Conservation (phyloP, 2,113 vertebrate species). For the Gobiocypris rarus region DNA sequence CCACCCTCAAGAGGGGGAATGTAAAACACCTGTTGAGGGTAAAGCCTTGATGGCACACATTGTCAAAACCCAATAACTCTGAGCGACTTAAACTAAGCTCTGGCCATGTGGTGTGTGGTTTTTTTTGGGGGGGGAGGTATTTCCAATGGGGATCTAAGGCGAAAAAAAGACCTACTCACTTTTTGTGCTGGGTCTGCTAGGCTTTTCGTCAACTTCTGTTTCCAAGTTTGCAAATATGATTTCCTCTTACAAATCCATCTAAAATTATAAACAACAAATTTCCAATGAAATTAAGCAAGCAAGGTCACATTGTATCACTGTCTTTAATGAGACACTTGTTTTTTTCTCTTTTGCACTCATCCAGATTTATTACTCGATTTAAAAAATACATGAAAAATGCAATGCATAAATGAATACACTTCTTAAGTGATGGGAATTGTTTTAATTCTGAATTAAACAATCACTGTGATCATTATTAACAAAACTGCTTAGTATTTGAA, state of each 20-base stretch:
- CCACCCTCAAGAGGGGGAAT: slow-evolving; percentile 62
- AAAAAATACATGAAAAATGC: too few species aligned
- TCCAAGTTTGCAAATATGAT: neutral
- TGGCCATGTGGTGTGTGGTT: slow-evolving; percentile 68
- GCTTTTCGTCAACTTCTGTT: slow-evolving; percentile 23
- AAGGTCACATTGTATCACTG: neutral
- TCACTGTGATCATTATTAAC: too few species aligned
- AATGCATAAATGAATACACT: too few species aligned
- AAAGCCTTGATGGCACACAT: slow-evolving; percentile 67
- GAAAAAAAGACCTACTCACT: slow-evolving; percentile 59
- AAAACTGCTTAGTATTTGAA: too few species aligned
- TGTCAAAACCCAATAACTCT: slow-evolving; percentile 74
- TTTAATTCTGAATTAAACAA: too few species aligned
- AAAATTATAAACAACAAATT: neutral
- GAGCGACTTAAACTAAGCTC: slow-evolving; percentile 62
- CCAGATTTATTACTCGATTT: too few species aligned
- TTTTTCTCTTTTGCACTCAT: too few species aligned
- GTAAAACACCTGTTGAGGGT: slow-evolving; percentile 64
- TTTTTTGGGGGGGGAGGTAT: slow-evolving; percentile 55
- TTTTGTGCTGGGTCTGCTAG: slow-evolving; percentile 19
- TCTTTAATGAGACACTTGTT: neutral
- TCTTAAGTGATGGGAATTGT: too few species aligned
- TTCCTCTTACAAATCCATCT: neutral
- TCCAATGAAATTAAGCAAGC: neutral
- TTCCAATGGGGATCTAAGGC: slow-evolving; percentile 63